Percentiles rank a stretch among this genome's conserved stretches.
phyloP scores from a whole-genome alignment of 2,888 invertebrate species.

The Synergus gifuensis region DNA sequence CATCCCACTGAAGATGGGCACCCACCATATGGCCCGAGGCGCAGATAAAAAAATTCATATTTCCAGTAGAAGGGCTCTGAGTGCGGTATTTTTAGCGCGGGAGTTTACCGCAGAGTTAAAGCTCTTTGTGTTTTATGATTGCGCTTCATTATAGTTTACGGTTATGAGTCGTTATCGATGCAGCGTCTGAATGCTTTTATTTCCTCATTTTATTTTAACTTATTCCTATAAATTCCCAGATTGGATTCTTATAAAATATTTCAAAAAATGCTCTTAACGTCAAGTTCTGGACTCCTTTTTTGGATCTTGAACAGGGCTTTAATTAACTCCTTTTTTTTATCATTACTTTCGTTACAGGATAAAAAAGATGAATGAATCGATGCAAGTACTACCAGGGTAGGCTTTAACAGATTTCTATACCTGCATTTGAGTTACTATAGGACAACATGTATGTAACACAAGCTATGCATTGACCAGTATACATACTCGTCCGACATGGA shows the following conservation, averaged over 20 bases:
- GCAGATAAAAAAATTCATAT: conserved; percentile 73
- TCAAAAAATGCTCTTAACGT: background rate
- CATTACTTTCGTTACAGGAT: background rate
- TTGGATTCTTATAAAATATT: background rate
- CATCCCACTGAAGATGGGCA: conserved; percentile 58
- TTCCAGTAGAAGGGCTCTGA: conserved; percentile 68
- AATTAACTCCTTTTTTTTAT: background rate
- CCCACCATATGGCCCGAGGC: conserved; percentile 68
- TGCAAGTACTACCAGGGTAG: conserved; percentile 30
- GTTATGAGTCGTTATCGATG: conserved; percentile 21
- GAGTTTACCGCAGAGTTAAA: conserved; percentile 34
- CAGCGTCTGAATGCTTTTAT: background rate
- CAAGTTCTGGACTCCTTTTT: background rate
- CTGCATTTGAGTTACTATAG: conserved; percentile 57
- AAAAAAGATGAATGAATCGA: conserved; percentile 6
- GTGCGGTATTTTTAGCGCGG: conserved; percentile 61
- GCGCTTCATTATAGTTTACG: conserved; percentile 24
- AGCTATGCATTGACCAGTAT: conserved; percentile 68
- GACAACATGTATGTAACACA: conserved; percentile 58
- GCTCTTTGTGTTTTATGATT: conserved; percentile 31
- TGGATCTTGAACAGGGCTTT: too few species aligned
- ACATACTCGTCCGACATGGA: conserved; percentile 73
- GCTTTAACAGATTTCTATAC: conserved; percentile 41
- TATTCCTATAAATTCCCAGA: too few species aligned
- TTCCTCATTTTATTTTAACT: background rate